Evolutionary conservation across 2,113 vertebrate species (phyloP), one percentile per base, ranked within the genome.

Genomic region (Dicentrarchus labrax): DNA sequence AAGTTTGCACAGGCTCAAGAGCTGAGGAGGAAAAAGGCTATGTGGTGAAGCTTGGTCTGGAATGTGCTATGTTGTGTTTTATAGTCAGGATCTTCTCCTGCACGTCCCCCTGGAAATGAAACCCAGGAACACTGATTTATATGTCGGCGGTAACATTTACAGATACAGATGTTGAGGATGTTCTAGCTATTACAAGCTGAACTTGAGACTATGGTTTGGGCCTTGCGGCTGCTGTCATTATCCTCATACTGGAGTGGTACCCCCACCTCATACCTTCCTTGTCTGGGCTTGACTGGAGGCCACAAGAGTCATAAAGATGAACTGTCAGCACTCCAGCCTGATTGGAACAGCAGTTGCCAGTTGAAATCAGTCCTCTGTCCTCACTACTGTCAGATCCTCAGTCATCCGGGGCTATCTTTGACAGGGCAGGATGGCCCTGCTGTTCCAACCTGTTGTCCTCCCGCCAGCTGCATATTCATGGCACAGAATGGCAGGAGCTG

Each of bases 261-360:
- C 74, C 36, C 22, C 59, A 56, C 22, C 77, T 86, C 91, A 82
- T 89, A 80, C 89, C 78, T 78, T 56, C 71, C 64, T 50, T 91
- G 88, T 76, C 86, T 70, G 57, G 85, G 53, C 87, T 88, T 91
- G 89, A 90, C 81, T 76, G 15, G 8, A 79, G 53, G 53, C 74
- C 65, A 56, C 36, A 21, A 30, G 39, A 78, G 45, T 80, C 56
- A 36, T 69, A 67, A 75, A 82, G 56, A 70, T 41, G 8, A 54
- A 48, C 36, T 48, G 45, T 22, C 54, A 21, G 39, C 39, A 56
- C 5, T 68, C 38, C 36, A 39, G 47, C 36, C 57, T 81, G 0
- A 60, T 68, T 21, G 38, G 22, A 88, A 67, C 80, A 80, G 30
- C 1, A n/a, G 30, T n/a, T 67, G 64, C 50, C 53, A 61, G 24